Percentiles rank a stretch among this genome's conserved stretches.
phyloP scores from a whole-genome alignment of 2,888 invertebrate genomes.

The Cataglyphis altisquamis region DNA sequence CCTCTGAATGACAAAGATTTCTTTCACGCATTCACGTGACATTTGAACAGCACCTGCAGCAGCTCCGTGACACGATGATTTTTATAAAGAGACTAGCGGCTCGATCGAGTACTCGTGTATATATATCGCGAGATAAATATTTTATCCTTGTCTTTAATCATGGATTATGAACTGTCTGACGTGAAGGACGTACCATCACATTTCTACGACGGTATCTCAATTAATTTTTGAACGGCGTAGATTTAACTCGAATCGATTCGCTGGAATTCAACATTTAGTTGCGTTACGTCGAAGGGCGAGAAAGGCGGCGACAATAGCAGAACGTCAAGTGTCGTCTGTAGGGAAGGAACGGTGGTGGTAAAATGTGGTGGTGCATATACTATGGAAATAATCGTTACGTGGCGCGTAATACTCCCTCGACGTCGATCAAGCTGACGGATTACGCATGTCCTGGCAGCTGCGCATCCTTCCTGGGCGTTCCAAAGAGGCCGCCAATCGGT shows the following conservation, averaged over 20 bases:
- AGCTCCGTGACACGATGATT: too few species aligned
- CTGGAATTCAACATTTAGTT: conserved; percentile 23
- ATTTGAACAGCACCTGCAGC: conserved; percentile 39
- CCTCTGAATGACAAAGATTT: conserved; percentile 25
- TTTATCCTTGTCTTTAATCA: not conserved
- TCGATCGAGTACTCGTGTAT: not conserved
- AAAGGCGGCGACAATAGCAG: conserved; percentile 18
- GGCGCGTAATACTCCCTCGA: conserved; percentile 60
- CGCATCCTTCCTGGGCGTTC: conserved; percentile 86
- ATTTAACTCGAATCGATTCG: conserved; percentile 24
- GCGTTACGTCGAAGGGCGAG: conserved; percentile 5
- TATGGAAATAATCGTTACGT: conserved; percentile 71
- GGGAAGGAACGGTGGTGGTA: conserved; percentile 24
- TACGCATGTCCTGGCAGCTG: conserved; percentile 85
- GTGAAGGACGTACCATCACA: not conserved
- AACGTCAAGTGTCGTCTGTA: conserved; percentile 4
- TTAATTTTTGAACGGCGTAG: conserved; percentile 24
- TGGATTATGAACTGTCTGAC: not conserved
- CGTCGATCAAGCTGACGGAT: conserved; percentile 78
- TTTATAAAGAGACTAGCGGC: not conserved
- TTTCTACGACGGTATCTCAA: conserved; percentile 11
- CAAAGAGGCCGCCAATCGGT: conserved; percentile 80
- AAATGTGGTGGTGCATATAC: conserved; percentile 46
- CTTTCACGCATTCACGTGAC: conserved; percentile 15
- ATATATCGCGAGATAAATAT: not conserved